A percentile compares a stretch with the other conserved stretches of the same genome.
Evolutionary conservation across 2,797 vertebrate genomes (phyloP).

Genomic region (Sitta carolinensis): DNA sequence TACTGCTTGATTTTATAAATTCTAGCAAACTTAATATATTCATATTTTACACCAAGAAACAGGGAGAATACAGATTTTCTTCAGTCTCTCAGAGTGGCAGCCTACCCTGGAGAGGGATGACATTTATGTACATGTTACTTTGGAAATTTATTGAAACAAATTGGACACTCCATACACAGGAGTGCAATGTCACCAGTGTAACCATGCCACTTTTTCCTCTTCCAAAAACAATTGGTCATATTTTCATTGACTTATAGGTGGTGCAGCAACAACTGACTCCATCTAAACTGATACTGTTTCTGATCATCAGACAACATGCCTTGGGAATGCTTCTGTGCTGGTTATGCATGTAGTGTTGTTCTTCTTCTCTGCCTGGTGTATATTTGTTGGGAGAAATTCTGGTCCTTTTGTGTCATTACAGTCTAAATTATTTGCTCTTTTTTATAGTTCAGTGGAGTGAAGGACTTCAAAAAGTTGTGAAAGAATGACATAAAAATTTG

Average conservation of each 20-base stretch:
- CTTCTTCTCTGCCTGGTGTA: neutral
- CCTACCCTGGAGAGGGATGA: neutral
- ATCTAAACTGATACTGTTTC: neutral
- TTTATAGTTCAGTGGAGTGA: neutral
- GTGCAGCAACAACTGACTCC: neutral
- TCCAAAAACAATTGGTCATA: neutral
- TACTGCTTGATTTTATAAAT: neutral
- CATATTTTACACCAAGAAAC: neutral
- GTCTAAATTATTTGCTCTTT: neutral
- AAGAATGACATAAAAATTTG: neutral
- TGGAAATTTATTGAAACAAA: neutral
- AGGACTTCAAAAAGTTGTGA: neutral
- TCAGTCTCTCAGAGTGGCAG: neutral
- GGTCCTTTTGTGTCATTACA: neutral
- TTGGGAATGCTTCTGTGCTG: neutral
- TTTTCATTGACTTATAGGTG: neutral
- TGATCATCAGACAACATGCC: neutral
- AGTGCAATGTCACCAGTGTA: neutral
- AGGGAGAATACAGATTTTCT: neutral
- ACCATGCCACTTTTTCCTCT: neutral
- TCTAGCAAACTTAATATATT: neutral
- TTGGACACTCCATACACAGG: neutral
- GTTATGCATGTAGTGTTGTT: neutral
- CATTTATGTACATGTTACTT: fast-evolving
- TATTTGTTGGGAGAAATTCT: neutral